phyloP scores from a whole-genome alignment of 1,140 invertebrate genomes.

The Apocrypta bakeri region DNA sequence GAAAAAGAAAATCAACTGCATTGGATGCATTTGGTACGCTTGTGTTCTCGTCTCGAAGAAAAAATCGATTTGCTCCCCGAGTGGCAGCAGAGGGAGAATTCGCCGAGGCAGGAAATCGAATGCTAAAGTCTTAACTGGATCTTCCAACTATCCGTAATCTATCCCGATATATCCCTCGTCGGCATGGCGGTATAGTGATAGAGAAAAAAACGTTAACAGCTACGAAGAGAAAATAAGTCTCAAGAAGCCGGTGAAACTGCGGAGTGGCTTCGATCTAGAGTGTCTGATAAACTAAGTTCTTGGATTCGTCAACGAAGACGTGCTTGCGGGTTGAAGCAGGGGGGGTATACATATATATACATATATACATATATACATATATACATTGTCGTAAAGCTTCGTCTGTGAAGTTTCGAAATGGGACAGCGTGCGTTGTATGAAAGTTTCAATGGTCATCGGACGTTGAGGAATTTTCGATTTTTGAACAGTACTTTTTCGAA shows the following conservation, averaged over 20 bases:
- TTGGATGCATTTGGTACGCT: too few species aligned
- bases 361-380: background rate
- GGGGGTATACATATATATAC: background rate
- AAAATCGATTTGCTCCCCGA: background rate
- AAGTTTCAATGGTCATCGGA: background rate
- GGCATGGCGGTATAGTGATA: background rate
- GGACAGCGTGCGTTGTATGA: background rate
- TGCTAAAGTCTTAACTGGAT: slow-evolving; percentile 54
- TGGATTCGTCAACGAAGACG: background rate
- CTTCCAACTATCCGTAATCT: slow-evolving; percentile 49
- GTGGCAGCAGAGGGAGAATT: slow-evolving; percentile 2
- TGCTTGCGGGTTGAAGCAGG: background rate
- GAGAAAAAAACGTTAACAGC: slow-evolving; percentile 28
- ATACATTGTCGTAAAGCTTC: background rate
- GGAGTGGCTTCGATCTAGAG: background rate
- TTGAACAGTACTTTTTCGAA: background rate
- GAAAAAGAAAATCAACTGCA: too few species aligned
- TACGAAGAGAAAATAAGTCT: slow-evolving; percentile 24
- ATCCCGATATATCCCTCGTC: slow-evolving; percentile 42
- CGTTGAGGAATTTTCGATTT: background rate
- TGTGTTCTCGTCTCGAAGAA: background rate
- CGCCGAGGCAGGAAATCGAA: slow-evolving; percentile 53
- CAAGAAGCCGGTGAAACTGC: background rate
- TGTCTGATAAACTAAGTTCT: background rate
- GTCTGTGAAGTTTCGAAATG: background rate